Percentiles rank a stretch among this genome's conserved stretches.
phyloP scores from a whole-genome alignment of 2,113 vertebrate genomes.

The Ceyx margarethae region DNA sequence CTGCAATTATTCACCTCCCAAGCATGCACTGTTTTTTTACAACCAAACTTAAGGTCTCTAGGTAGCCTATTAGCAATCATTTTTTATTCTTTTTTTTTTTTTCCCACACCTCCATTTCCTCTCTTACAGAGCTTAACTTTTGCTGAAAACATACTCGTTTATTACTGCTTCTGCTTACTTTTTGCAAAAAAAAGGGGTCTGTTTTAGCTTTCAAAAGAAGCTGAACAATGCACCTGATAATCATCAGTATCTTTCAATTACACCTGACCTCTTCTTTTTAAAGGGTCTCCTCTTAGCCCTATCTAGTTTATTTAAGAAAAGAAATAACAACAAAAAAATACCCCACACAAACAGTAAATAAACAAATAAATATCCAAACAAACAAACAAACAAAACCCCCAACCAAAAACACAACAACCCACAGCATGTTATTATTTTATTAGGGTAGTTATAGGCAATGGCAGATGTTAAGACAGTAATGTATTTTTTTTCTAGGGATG shows the following conservation, averaged over 20 bases:
- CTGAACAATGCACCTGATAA: neutral
- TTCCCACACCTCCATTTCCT: neutral
- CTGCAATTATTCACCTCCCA: neutral
- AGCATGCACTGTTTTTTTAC: neutral
- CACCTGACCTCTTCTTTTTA: neutral
- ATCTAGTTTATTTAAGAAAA: neutral
- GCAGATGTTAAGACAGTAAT: neutral
- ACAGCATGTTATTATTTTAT: neutral
- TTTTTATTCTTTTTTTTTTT: neutral
- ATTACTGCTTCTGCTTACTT: neutral
- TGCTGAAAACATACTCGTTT: neutral
- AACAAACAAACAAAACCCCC: neutral
- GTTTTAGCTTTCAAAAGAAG: neutral
- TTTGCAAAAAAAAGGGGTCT: neutral
- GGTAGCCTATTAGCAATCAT: neutral
- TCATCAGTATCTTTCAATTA: neutral
- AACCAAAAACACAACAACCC: no score
- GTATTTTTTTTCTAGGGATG: neutral
- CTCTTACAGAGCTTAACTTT: neutral
- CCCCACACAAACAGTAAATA: neutral
- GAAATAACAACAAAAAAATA: neutral
- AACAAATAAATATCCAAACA: no score
- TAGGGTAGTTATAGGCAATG: neutral
- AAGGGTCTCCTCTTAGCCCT: neutral
- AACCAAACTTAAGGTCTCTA: neutral